Evolutionary conservation across 2,113 vertebrate species (phyloP).

Genomic region (Laticauda colubrina): DNA sequence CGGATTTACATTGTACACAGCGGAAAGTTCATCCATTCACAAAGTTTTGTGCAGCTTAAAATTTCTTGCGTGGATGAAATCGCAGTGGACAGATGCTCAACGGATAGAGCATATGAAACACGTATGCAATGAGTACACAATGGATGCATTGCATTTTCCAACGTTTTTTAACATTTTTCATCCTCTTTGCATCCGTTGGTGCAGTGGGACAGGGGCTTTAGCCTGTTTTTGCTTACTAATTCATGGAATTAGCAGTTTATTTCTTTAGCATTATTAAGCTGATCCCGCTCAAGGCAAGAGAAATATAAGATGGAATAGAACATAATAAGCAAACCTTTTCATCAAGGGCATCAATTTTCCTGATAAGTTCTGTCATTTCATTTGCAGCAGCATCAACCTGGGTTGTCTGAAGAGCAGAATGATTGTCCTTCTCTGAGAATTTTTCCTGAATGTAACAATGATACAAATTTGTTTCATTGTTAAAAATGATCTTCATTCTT

Average conservation of each 20-base stretch:
- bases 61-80: too few relatives aligned
- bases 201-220: too few relatives aligned
- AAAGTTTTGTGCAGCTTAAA: too few relatives aligned
- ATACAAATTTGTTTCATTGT: background rate
- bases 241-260: background rate
- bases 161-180: too few relatives aligned
- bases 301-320: background rate
- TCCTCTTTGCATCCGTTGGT: too few relatives aligned
- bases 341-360: constrained; percentile 71
- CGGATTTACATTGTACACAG: too few relatives aligned
- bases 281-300: constrained; percentile 15
- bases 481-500: background rate
- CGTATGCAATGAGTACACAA: too few relatives aligned
- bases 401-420: constrained; percentile 69
- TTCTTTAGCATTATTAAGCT: background rate
- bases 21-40: too few relatives aligned
- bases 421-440: constrained; percentile 79
- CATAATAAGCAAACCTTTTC: constrained; percentile 72
- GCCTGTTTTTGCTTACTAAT: too few relatives aligned
- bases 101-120: too few relatives aligned
- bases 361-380: constrained; percentile 64
- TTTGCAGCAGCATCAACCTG: constrained; percentile 73
- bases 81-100: too few relatives aligned
- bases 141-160: too few relatives aligned
- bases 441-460: constrained; percentile 65